Base-by-base conservation (phyloP, 2,888 invertebrate genomes). In the Iphiclides podalirius region DNA sequence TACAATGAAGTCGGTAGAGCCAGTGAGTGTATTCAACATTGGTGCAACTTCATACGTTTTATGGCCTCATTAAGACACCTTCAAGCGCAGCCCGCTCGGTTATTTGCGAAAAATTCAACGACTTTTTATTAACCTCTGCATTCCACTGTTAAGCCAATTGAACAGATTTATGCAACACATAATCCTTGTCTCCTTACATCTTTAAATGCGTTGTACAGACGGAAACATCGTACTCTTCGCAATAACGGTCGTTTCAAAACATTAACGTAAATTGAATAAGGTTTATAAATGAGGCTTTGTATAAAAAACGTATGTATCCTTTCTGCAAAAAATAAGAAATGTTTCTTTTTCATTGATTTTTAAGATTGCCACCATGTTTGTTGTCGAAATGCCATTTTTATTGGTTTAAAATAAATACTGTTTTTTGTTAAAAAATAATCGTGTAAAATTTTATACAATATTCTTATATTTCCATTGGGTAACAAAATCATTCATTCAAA, bases 11-110 rank as follows among this genome's bases (percentile, higher is more conserved):
- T 47, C 36, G n/a, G n/a, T 36, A n/a, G 47, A 23, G 26, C 40
- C 15, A 13, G 31, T 44, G 28, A 46, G 11, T 36, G 42, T 11
- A 12, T 48, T 50, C 47, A 17, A 44, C 35, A 15, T 31, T 11
- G 20, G 48, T 42, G 15, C 43, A 23, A 17, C 12, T 34, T 57
- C 49, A 48, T 57, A 55, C 47, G 49, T 52, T 57, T 58, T 52
- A 58, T 53, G 52, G 54, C 48, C 48, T 54, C 47, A 55, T 54
- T 54, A 57, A 59, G 42, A 40, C 37, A 39, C 47, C 36, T 13
- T 20, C 8, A 11, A 20, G 16, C 23, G 7, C 16, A 23, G 12
- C 16, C 23, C 16, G 17, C n/a, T 20, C 44, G 43, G 34, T 37
- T 46, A 47, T 58, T 57, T 43, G 51, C 49, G 38, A 49, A 52